phyloP scores from a whole-genome alignment of 1,140 invertebrate species.

The Galleria mellonella region DNA sequence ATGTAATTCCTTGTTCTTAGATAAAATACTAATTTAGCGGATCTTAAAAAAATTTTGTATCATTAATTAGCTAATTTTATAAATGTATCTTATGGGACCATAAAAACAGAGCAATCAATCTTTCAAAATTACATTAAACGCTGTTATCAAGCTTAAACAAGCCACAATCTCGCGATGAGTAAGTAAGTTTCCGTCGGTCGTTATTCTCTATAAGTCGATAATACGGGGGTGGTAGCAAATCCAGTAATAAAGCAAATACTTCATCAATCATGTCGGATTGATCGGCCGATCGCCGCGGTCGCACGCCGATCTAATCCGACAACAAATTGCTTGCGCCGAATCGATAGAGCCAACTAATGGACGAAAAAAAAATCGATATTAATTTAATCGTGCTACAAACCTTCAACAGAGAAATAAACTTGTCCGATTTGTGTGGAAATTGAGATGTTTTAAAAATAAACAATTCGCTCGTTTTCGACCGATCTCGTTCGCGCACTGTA shows the following conservation, averaged over 20 bases:
- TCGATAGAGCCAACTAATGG: conserved; percentile 49
- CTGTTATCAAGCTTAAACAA: conserved; percentile 43
- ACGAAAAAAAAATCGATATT: conserved; percentile 36
- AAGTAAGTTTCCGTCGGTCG: conserved; percentile 26
- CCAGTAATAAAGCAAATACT: conserved; percentile 55
- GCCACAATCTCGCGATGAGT: conserved; percentile 53
- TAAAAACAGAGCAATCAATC: background rate
- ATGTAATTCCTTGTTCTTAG: too few relatives aligned
- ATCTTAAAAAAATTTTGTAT: too few relatives aligned
- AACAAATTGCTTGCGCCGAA: conserved; percentile 52
- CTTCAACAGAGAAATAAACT: conserved; percentile 10
- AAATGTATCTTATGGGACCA: too few relatives aligned
- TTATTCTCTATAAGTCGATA: conserved; percentile 22
- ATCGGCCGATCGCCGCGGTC: conserved; percentile 5
- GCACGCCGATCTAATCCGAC: conserved; percentile 25
- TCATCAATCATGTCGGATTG: conserved; percentile 56
- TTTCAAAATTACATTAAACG: conserved; percentile 21
- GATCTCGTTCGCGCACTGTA: conserved; percentile 6
- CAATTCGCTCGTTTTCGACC: background rate
- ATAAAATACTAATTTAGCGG: too few relatives aligned
- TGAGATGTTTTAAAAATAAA: conserved; percentile 7
- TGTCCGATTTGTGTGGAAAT: conserved; percentile 12
- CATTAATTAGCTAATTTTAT: too few relatives aligned
- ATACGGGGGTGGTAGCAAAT: conserved; percentile 26
- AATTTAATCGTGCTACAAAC: conserved; percentile 40